A percentile compares a stretch with the other conserved stretches of the same genome.
These are phyloP conservation scores for Tenthredo livida DNA, from an alignment of 2,888 invertebrate genomes.

Conservation along the genomic window DNA sequence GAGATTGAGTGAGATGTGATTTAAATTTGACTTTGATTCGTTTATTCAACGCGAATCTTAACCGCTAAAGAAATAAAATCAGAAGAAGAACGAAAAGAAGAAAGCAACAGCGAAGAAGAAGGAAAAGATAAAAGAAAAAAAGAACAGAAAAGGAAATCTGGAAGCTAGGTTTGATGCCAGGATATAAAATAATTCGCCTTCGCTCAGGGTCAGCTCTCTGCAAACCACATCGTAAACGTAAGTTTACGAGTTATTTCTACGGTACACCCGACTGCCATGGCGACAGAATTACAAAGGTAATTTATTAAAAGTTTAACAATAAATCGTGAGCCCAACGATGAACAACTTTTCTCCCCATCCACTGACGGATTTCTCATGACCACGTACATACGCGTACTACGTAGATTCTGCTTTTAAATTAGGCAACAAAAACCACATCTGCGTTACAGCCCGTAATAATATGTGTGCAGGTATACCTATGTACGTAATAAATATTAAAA, in stretches of 20 bases:
- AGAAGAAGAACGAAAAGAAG: conserved; percentile 52
- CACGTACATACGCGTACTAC: too few species aligned
- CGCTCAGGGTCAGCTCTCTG: conserved; percentile 8
- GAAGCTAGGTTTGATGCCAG: conserved; percentile 18
- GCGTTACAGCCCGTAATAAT: not conserved
- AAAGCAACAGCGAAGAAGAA: conserved; percentile 39
- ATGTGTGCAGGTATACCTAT: too few species aligned
- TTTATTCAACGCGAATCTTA: conserved; percentile 46
- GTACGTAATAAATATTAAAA: too few species aligned
- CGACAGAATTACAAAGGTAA: conserved; percentile 43
- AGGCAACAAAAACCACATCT: not conserved
- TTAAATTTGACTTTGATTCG: conserved; percentile 16
- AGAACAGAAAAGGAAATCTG: not conserved
- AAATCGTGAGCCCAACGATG: conserved; percentile 14
- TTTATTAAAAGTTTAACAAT: conserved; percentile 46
- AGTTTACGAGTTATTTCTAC: conserved; percentile 46
- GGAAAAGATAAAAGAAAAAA: conserved; percentile 20
- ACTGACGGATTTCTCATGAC: conserved; percentile 4
- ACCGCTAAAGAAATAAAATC: conserved; percentile 16
- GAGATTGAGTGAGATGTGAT: not conserved
- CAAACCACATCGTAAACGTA: conserved; percentile 40
- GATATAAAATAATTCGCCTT: conserved; percentile 41
- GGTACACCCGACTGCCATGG: not conserved
- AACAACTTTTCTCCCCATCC: not conserved
- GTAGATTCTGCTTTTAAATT: not conserved